Conservation (phyloP, 92 coral and sea anemone genomes). For the Palythoa grandiflora region DNA sequence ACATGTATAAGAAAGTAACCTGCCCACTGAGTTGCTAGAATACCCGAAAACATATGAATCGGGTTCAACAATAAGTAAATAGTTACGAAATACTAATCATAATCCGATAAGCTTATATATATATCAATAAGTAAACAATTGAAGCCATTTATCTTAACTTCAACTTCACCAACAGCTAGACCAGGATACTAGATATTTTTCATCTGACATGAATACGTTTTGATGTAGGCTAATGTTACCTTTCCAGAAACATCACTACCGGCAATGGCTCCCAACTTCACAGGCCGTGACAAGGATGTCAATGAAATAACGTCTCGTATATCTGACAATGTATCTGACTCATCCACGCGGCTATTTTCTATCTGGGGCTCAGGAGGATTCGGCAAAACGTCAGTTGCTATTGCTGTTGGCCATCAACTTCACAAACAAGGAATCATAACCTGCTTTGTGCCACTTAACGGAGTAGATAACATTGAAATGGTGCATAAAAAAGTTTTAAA, state of each 20-base stretch:
- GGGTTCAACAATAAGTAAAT: too few relatives aligned
- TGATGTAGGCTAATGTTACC: too few relatives aligned
- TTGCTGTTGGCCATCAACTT: conserved; percentile 29
- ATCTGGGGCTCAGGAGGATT: not conserved
- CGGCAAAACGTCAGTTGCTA: conserved; percentile 14
- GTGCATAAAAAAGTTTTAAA: not conserved
- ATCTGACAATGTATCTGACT: not conserved
- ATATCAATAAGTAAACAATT: too few relatives aligned
- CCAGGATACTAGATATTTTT: too few relatives aligned
- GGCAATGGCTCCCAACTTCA: not conserved
- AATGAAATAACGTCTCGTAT: not conserved
- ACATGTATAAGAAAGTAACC: too few relatives aligned
- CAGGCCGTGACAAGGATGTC: conserved; percentile 17
- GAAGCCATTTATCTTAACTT: too few relatives aligned
- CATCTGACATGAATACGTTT: too few relatives aligned
- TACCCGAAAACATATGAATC: too few relatives aligned
- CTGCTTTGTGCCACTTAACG: conserved; percentile 24
- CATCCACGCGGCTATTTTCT: not conserved
- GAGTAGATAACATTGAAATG: not conserved
- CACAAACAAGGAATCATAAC: conserved; percentile 18
- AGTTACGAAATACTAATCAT: too few relatives aligned
- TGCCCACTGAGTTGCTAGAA: too few relatives aligned
- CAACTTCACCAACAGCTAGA: too few relatives aligned
- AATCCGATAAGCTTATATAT: too few relatives aligned
- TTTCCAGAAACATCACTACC: not conserved